These are phyloP conservation scores for Sisor rabdophorus DNA, from an alignment of 2,113 vertebrate genomes.

Conservation along the genomic window DNA sequence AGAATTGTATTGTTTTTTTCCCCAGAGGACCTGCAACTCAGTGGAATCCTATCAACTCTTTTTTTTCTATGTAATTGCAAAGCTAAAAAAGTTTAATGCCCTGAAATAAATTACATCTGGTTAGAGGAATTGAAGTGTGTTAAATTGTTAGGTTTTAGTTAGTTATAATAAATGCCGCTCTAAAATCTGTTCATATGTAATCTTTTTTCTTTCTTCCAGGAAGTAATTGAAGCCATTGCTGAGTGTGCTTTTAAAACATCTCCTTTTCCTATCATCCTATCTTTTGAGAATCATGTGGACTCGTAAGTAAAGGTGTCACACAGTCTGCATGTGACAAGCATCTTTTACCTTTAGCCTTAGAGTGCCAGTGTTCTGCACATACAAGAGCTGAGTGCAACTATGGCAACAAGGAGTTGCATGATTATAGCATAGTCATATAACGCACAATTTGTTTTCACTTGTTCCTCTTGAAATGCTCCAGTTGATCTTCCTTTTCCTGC, in stretches of 20 bases:
- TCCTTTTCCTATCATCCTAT: constrained; percentile 92
- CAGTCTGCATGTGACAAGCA: constrained; percentile 10
- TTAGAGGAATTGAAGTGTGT: neutral
- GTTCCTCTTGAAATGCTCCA: constrained; percentile 31
- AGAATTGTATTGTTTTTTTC: neutral
- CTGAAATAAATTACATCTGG: neutral
- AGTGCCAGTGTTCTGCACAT: constrained; percentile 15
- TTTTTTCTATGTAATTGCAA: neutral
- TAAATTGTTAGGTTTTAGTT: neutral
- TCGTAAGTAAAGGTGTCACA: constrained; percentile 79
- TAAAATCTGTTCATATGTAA: constrained; percentile 8
- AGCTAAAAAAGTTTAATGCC: neutral
- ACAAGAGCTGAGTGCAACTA: constrained; percentile 39
- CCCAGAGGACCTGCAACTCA: neutral
- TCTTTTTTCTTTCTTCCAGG: constrained; percentile 70
- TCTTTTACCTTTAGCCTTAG: constrained; percentile 22
- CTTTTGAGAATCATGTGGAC: constrained; percentile 98
- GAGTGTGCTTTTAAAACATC: constrained; percentile 99
- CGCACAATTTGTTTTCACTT: constrained; percentile 43
- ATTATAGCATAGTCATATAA: constrained; percentile 38
- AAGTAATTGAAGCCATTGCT: constrained; percentile 98
- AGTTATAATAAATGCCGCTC: neutral
- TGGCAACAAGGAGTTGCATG: constrained; percentile 46
- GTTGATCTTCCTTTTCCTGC: constrained; percentile 10
- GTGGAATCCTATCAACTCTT: neutral